These are phyloP conservation scores for Ptychobarbus kaznakovi DNA, from an alignment of 2,797 vertebrate species.

Conservation along the genomic window DNA sequence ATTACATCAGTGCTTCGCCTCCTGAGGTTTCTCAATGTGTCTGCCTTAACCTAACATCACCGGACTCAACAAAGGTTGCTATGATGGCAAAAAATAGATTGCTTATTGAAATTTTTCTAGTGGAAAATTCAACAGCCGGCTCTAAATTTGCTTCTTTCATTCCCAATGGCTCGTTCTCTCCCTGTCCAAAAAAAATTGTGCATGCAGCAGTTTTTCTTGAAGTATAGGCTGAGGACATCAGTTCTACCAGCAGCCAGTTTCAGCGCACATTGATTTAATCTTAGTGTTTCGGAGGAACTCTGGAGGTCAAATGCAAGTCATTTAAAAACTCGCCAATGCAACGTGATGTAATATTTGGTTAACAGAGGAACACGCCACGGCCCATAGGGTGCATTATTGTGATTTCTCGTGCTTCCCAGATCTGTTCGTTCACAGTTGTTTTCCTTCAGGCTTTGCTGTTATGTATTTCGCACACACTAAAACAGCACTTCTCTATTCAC, in stretches of 20 bases:
- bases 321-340: conserved; percentile 47
- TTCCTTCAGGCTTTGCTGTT: conserved; percentile 32
- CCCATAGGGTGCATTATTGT: conserved; percentile 27
- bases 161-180: conserved; percentile 61
- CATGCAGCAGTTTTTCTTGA: conserved; percentile 69
- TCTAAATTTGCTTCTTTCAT: conserved; percentile 68
- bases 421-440: conserved; percentile 37
- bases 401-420: conserved; percentile 24
- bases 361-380: neutral
- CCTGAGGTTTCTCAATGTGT: conserved; percentile 47
- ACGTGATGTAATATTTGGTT: conserved; percentile 49
- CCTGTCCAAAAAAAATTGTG: conserved; percentile 58
- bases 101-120: conserved; percentile 64
- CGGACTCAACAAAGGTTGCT: conserved; percentile 52
- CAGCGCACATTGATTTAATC: conserved; percentile 66
- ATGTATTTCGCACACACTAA: neutral
- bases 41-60: conserved; percentile 58
- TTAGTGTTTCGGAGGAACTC: conserved; percentile 64
- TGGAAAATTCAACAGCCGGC: conserved; percentile 61
- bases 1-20: conserved; percentile 5
- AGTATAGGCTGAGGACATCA: conserved; percentile 71
- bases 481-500: conserved; percentile 23
- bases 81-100: conserved; percentile 55
- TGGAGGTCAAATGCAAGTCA: conserved; percentile 58
- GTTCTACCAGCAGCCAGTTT: conserved; percentile 72